Conservation (phyloP, 1,140 invertebrate genomes). For the Heterodera carotae region DNA sequence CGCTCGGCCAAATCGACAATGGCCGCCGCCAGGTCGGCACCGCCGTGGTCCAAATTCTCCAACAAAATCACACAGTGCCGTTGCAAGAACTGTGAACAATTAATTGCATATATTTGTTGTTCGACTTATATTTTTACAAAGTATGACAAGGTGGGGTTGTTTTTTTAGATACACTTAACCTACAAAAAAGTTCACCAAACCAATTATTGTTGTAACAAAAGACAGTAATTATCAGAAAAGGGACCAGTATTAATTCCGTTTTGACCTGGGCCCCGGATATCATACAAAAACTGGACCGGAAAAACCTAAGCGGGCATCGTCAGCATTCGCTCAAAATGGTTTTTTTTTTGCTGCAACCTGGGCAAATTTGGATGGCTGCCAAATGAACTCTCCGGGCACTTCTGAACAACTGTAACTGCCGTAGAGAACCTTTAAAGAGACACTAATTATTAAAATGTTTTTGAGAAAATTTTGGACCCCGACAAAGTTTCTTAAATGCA, state of each 20-base stretch:
- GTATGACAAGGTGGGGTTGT: conserved; percentile 9
- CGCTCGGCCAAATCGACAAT: conserved; percentile 83
- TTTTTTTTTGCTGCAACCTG: conserved; percentile 67
- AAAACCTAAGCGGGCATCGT: conserved; percentile 13
- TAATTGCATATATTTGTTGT: not conserved
- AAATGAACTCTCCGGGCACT: conserved; percentile 92
- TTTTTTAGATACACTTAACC: too few relatives aligned
- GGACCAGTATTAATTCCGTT: too few relatives aligned
- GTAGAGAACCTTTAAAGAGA: conserved; percentile 75
- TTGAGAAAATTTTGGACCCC: not conserved
- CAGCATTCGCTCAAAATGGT: not conserved
- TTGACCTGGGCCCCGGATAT: too few relatives aligned
- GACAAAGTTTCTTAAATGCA: too few relatives aligned
- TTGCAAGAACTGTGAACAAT: conserved; percentile 74
- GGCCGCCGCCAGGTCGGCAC: conserved; percentile 85
- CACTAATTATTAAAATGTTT: not conserved
- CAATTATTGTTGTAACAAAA: too few relatives aligned
- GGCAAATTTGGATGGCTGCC: conserved; percentile 87
- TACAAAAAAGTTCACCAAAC: too few relatives aligned
- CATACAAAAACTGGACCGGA: conserved; percentile 19
- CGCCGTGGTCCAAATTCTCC: conserved; percentile 92
- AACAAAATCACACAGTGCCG: conserved; percentile 87
- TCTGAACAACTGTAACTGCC: conserved; percentile 94
- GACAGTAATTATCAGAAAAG: too few relatives aligned
- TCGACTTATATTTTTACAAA: not conserved